Evolutionary conservation across 2,888 invertebrate species (phyloP).

Genomic region (Vannuccia rotundouncinata): DNA sequence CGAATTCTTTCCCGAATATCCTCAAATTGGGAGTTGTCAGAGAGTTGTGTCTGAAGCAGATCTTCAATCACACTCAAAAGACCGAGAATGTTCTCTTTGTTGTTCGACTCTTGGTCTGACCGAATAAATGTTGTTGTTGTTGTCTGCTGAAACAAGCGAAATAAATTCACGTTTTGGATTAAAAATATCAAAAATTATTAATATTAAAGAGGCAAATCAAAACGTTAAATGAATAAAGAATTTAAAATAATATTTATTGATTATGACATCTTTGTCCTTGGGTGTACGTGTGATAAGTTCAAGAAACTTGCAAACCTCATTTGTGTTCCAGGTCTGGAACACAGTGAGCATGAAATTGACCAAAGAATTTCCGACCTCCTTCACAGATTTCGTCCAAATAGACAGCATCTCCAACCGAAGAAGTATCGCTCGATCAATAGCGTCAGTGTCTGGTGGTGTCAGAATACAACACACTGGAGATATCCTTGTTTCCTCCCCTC

Average conservation of each 20-base stretch:
- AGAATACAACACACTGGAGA: conserved; percentile 27
- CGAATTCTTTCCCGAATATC: not conserved
- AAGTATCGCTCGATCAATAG: conserved; percentile 14
- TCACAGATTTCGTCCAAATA: conserved; percentile 25
- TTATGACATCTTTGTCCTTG: no score
- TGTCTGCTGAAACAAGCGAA: no score
- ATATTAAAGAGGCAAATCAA: no score
- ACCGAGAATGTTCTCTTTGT: not conserved
- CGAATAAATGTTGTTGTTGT: not conserved
- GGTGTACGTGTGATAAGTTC: no score
- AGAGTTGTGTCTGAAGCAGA: not conserved
- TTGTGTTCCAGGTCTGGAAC: not conserved
- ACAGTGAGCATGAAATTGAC: conserved; percentile 30
- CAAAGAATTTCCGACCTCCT: conserved; percentile 20
- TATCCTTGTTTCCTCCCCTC: not conserved
- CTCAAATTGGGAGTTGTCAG: not conserved
- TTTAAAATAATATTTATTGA: no score
- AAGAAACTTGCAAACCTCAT: no score
- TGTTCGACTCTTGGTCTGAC: not conserved
- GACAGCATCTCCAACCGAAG: conserved; percentile 28
- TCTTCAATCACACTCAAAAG: not conserved
- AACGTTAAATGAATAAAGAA: no score
- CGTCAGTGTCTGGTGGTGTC: conserved; percentile 31
- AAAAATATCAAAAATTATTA: no score
- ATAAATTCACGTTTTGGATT: no score